Base-by-base conservation (phyloP, 2,113 vertebrate genomes). In the Alouatta palliata region DNA sequence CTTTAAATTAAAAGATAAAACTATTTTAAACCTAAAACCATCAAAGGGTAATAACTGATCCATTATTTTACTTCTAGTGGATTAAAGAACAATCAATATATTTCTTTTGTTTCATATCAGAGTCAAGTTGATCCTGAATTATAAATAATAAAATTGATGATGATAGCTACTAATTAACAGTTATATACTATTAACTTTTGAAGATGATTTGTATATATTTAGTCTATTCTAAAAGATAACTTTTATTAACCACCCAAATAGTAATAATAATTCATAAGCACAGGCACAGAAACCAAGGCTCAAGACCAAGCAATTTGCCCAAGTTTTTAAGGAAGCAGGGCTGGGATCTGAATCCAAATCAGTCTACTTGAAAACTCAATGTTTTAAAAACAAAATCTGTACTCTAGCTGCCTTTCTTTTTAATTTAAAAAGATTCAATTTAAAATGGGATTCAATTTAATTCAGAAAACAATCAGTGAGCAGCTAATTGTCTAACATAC, bases 11-110 rank as follows among this genome's bases (percentile, higher is more conserved):
- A 79, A 92, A 90, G 17, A 7, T 23, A 68, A 92, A 54, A 54
- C 8, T 83, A n/a, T 47, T 97, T 97, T 93, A 84, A 96, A 14
- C 45, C 49, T 80, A 84, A 93, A 87, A 90, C 49, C 13, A 76
- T 6, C 8, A 16, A 6, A 86, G 68, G 10, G 30, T 30, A 94
- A 52, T 66, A 91, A 91, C 30, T 16, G 49, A 84, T 23, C 64
- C 80, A 27, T 30, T 91, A 5, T 27, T 49, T 49, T 90, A 83
- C 84, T 52, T 79, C 84, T 61, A 84, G 47, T 40, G 6, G 7
- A 91, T 73, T 87, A 66, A 16, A 87, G 5, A 91, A 91, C 20
- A 94, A 93, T 56, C n/a, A 94, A 93, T 56, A 37, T 66, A 71
- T 76, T 85, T 89, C 20, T 86, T 92, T 76, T 82, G 37, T 56